Base-by-base conservation (phyloP, 2,113 vertebrate species). In the Proteles cristata region DNA sequence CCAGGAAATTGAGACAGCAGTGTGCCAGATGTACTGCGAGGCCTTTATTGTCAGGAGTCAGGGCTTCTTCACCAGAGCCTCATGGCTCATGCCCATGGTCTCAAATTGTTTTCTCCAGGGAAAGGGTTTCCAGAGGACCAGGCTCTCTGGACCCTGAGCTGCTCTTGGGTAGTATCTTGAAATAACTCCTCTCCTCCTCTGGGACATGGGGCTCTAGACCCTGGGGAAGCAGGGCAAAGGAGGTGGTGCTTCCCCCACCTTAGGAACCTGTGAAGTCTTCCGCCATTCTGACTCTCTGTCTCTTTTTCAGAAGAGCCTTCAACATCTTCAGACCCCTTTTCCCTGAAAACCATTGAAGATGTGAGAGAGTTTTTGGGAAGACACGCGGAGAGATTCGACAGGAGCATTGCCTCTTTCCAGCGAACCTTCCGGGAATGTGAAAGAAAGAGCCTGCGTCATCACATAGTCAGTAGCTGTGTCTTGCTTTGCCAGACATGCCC, bases 321-420 rank as follows among this genome's bases (percentile, higher is more conserved):
- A 89, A 87, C 96, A 92, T 95, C 98, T 1, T 98, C 98, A 4
- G 98, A 98, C 43, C 97, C 98, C 0, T 99, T 99, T 98, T 99
- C 98, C 84, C 98, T 99, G 98, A 99, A 99, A 98, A 99, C 98
- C 94, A 98, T 99, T 17, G 99, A 99, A 93, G 99, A 99, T 16
- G 99, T 99, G 90, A 98, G 98, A 97, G 99, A 99, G 89, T 99
- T 99, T 97, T 97, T 99, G 98, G 99, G 99, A 95, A 99, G 98
- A 91, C 99, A 99, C 43, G 97, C 98, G 0, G 99, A 99, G 97
- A 99, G 99, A 97, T 99, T 99, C 98, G 99, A 99, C 98, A 99
- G 99, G 97, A 98, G 98, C 93, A 98, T 99, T 92, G 97, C 98
- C 4, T 98, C 98, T 88, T 99, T 99, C 99, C 98, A 99, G 28